A percentile compares a stretch with the other conserved stretches of the same genome.
These are phyloP conservation scores for Anoplopoma fimbria DNA, from an alignment of 2,113 vertebrate species.

Conservation along the genomic window DNA sequence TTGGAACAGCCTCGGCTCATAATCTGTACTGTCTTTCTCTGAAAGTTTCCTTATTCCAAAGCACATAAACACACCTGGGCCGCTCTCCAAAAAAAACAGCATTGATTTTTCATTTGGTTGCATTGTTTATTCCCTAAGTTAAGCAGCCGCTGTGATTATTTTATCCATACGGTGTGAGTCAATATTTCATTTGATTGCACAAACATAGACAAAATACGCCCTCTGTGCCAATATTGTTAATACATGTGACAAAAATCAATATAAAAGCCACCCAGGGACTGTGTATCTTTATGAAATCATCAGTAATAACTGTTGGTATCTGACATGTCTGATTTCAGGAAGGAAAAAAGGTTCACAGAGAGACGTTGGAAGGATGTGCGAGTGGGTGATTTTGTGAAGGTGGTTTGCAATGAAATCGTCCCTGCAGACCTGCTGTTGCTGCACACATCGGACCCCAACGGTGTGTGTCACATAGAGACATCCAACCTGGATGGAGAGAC, in stretches of 20 bases:
- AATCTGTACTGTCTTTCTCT: neutral
- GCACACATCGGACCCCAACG: slow-evolving; percentile 88
- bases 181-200: slow-evolving; percentile 31
- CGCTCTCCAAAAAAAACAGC: slow-evolving; percentile 25
- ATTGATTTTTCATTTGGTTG: slow-evolving; percentile 33
- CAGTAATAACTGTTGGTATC: neutral
- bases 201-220: neutral
- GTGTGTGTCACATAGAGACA: slow-evolving; percentile 91
- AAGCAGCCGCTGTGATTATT: slow-evolving; percentile 11
- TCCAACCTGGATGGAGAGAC: slow-evolving; percentile 95
- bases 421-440: slow-evolving; percentile 94
- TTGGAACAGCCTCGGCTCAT: neutral
- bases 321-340: slow-evolving; percentile 76
- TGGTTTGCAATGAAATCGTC: slow-evolving; percentile 90
- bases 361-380: slow-evolving; percentile 91
- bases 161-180: neutral
- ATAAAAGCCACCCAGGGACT: neutral
- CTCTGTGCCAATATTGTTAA: neutral
- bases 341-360: slow-evolving; percentile 82
- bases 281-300: neutral
- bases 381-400: slow-evolving; percentile 93
- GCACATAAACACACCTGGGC: slow-evolving; percentile 15
- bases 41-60: slow-evolving; percentile 17
- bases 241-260: slow-evolving; percentile 29
- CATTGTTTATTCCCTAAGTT: slow-evolving; percentile 17